These are phyloP conservation scores for Crocidura indochinensis DNA, from an alignment of 2,797 vertebrate genomes.

Conservation along the genomic window DNA sequence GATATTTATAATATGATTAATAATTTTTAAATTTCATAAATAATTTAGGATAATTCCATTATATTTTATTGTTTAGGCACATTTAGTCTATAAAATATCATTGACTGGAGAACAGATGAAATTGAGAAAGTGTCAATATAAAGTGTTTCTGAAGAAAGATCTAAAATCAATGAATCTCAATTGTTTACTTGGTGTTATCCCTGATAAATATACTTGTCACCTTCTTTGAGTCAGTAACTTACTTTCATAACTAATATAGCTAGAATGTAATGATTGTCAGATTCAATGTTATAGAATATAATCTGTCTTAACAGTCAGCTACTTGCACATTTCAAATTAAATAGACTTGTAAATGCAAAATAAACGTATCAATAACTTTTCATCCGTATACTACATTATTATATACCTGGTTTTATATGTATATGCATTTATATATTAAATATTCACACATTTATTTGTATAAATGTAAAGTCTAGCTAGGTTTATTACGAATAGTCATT, in stretches of 20 bases:
- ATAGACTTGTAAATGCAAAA: slow-evolving; percentile 44
- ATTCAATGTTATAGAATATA: slow-evolving; percentile 15
- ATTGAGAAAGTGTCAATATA: slow-evolving; percentile 31
- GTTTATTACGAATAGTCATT: too few relatives aligned
- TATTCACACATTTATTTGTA: background rate
- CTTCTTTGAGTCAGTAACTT: slow-evolving; percentile 17
- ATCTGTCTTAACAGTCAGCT: slow-evolving; percentile 45
- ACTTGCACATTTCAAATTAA: slow-evolving; percentile 54
- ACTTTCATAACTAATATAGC: background rate
- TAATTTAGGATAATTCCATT: slow-evolving; percentile 13
- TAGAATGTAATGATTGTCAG: slow-evolving; percentile 9
- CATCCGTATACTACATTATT: background rate
- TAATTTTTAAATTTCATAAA: slow-evolving; percentile 28
- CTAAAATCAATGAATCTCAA: background rate
- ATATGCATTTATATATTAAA: background rate
- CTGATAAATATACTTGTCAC: slow-evolving; percentile 24
- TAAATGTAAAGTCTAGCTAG: background rate
- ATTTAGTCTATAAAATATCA: slow-evolving; percentile 51
- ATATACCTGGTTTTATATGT: too few relatives aligned
- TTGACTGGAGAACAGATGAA: slow-evolving; percentile 45
- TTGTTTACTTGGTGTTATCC: slow-evolving; percentile 24
- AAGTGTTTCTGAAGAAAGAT: slow-evolving; percentile 26
- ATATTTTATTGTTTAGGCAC: background rate
- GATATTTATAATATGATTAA: background rate
- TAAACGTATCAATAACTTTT: background rate